Conservation (phyloP, 2,113 vertebrate genomes). For the Carollia perspicillata region DNA sequence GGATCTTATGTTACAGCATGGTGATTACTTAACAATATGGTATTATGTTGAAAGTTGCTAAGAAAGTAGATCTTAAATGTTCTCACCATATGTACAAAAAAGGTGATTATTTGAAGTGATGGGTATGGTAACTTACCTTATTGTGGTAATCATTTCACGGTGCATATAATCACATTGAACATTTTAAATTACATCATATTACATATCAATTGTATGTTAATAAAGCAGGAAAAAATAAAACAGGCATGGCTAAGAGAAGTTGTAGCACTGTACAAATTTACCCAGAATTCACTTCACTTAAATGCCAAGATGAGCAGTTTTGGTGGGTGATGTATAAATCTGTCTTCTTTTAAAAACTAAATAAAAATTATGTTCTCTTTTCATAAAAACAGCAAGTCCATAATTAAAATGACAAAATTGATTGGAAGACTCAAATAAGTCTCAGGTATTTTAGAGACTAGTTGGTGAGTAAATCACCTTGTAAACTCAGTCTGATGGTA, state of each 20-base stretch:
- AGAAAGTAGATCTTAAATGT: background rate
- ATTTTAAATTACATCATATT: background rate
- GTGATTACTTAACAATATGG: background rate
- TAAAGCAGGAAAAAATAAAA: background rate
- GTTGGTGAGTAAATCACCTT: background rate
- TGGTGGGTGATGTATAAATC: background rate
- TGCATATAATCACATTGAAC: background rate
- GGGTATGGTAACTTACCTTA: background rate
- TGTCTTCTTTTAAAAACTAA: background rate
- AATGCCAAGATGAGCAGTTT: background rate
- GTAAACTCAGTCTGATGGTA: background rate
- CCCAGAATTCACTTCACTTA: background rate
- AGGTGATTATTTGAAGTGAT: background rate
- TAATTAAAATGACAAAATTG: background rate
- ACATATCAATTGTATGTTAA: background rate
- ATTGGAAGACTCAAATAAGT: background rate
- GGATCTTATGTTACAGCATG: background rate
- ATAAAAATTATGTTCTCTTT: background rate
- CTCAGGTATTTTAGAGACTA: background rate
- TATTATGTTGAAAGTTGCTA: background rate
- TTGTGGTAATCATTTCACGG: background rate
- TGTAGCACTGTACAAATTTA: background rate
- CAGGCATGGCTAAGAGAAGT: background rate
- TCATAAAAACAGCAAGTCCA: background rate
- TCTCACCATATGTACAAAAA: background rate